A percentile compares a stretch with the other conserved stretches of the same genome.
Conservation (phyloP, 2,113 vertebrate genomes). For the rat (Rattus norvegicus) region GRCr8 NC_086039.1:88607001-88607500, state of each 20-base stretch:
- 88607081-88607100: neutral
- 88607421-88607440: neutral
- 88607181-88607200: neutral
- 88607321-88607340: conserved; percentile 16
- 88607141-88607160: neutral
- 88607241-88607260: neutral
- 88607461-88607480: no score
- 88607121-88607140: neutral
- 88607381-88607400: neutral
- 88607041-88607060: neutral
- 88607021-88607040: neutral
- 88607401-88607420: neutral
- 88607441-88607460: neutral
- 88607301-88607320: neutral
- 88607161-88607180: neutral
- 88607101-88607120: neutral
- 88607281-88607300: neutral
- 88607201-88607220: neutral
- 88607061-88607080: neutral
- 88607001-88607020: neutral
- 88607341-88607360: neutral
- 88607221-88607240: neutral
- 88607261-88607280: neutral
- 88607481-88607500: no score
- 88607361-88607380: neutral